These are phyloP conservation scores for Alfaro cultratus DNA, from an alignment of 2,797 vertebrate genomes.

Conservation along the genomic window DNA sequence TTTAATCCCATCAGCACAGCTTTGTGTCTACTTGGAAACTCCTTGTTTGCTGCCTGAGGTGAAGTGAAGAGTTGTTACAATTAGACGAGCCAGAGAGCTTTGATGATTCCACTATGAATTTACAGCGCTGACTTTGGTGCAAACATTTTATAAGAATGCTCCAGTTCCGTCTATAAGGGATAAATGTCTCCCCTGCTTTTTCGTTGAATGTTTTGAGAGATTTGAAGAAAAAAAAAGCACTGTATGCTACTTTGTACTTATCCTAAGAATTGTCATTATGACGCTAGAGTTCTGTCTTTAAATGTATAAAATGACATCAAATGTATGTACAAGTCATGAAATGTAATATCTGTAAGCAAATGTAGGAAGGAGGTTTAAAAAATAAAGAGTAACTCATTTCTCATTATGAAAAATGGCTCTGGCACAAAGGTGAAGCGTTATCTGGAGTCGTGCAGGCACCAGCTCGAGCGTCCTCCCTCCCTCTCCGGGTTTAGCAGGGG, in stretches of 20 bases:
- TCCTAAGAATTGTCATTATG: conserved; percentile 44
- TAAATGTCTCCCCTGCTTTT: conserved; percentile 16
- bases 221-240: conserved; percentile 25
- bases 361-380: conserved; percentile 69
- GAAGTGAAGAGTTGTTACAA: conserved; percentile 35
- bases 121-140: conserved; percentile 5
- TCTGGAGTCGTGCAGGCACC: conserved; percentile 17
- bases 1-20: conserved; percentile 75
- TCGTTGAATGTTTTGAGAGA: conserved; percentile 20
- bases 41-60: conserved; percentile 35
- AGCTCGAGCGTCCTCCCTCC: conserved; percentile 17
- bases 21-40: conserved; percentile 62
- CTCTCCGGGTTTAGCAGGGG: conserved; percentile 47
- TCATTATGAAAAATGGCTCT: background rate
- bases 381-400: conserved; percentile 14
- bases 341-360: conserved; percentile 74
- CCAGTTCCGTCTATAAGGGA: conserved; percentile 17
- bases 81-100: conserved; percentile 33
- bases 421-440: conserved; percentile 4
- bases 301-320: conserved; percentile 60
- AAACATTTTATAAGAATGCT: conserved; percentile 9
- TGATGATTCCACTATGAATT: background rate
- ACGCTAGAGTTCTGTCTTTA: conserved; percentile 56
- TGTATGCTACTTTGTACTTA: conserved; percentile 36
- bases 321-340: conserved; percentile 67